Percentiles rank a stretch among this genome's conserved stretches.
phyloP scores from a whole-genome alignment of 2,888 invertebrate species.

The Chrysolina oricalcia region DNA sequence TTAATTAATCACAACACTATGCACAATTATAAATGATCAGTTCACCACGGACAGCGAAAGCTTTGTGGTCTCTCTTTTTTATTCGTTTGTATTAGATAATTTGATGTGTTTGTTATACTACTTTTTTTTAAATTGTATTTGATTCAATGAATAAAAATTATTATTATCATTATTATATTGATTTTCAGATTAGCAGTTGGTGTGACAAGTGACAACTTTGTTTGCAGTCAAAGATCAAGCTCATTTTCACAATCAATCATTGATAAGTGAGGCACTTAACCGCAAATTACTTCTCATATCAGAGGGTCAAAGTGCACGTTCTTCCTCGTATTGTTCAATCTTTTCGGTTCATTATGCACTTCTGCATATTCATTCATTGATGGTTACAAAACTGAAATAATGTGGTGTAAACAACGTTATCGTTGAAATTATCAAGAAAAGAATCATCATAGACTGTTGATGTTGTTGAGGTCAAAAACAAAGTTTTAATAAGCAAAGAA shows the following conservation, averaged over 20 bases:
- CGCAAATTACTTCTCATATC: not conserved
- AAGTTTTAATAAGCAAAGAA: not conserved
- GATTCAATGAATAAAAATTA: too few species aligned
- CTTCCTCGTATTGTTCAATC: not conserved
- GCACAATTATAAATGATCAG: too few species aligned
- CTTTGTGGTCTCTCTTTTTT: too few species aligned
- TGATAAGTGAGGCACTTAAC: not conserved
- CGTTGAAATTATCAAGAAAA: not conserved
- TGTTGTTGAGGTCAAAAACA: not conserved
- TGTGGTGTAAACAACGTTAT: constrained; percentile 13
- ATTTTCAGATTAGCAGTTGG: not conserved
- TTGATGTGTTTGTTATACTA: too few species aligned
- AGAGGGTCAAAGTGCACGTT: not conserved
- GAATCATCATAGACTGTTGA: not conserved
- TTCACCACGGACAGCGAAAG: too few species aligned
- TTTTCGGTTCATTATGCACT: not conserved
- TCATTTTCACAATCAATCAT: not conserved
- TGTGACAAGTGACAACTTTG: not conserved
- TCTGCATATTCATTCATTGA: not conserved
- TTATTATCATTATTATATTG: too few species aligned
- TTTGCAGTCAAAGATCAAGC: not conserved
- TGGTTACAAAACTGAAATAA: constrained; percentile 6
- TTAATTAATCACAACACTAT: too few species aligned
- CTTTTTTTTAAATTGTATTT: too few species aligned
- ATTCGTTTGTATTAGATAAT: too few species aligned